Evolutionary conservation across 53 echinoderm and acorn worm genomes (phyloP).

Genomic region (Antedon mediterranea): DNA sequence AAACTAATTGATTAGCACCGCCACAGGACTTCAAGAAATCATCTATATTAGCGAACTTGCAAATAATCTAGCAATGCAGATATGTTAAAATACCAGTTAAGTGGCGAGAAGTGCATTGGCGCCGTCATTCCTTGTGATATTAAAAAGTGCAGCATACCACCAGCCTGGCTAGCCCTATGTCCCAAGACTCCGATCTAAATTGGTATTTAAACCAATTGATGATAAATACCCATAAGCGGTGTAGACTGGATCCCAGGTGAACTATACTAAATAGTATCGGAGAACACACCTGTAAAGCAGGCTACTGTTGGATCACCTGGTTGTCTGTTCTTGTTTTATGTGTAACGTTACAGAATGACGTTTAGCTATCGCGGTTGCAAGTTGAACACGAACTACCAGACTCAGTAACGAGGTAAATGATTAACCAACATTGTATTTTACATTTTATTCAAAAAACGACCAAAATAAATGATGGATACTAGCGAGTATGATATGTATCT

Average conservation of each 20-base stretch:
- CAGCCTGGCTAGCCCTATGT: background rate
- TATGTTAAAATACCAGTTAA: background rate
- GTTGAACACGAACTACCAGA: background rate
- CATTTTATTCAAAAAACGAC: background rate
- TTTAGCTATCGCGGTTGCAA: background rate
- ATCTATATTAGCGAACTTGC: background rate
- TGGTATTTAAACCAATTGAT: background rate
- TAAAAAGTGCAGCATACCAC: background rate
- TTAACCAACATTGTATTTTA: background rate
- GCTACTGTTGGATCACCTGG: background rate
- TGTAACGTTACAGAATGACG: background rate
- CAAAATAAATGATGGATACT: background rate
- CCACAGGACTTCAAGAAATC: background rate
- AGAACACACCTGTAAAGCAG: background rate
- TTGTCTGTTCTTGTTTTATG: background rate
- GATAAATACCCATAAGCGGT: background rate
- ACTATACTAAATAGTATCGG: background rate
- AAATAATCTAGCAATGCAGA: background rate
- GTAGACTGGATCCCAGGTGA: background rate
- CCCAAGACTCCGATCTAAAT: background rate
- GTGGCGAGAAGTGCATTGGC: background rate
- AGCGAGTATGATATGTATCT: background rate
- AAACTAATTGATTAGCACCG: background rate
- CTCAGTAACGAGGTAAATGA: background rate
- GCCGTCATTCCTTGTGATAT: background rate